Evolutionary conservation across 2,113 vertebrate genomes (phyloP).

Genomic region (Odobenus rosmarus): DNA sequence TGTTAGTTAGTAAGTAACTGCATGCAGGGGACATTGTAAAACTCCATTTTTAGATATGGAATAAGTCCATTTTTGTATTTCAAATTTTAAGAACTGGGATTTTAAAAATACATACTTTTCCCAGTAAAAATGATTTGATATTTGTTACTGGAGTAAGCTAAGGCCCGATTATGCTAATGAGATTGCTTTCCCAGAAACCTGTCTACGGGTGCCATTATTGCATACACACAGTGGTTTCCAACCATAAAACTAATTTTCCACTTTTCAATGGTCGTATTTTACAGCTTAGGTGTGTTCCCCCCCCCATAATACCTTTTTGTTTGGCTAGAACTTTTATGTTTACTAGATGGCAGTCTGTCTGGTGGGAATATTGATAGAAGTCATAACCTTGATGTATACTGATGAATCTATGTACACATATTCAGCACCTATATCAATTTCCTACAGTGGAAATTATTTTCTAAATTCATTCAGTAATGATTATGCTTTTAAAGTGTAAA

Average conservation of each 20-base stretch:
- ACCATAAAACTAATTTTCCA: background rate
- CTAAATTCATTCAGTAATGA: background rate
- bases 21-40: background rate
- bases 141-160: background rate
- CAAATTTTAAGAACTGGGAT: background rate
- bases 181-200: background rate
- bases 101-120: background rate
- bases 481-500: background rate
- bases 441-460: background rate
- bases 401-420: background rate
- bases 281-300: background rate
- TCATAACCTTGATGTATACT: background rate
- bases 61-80: background rate
- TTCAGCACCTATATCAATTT: background rate
- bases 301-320: background rate
- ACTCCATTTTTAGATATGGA: background rate
- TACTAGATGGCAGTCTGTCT: background rate
- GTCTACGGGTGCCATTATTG: background rate
- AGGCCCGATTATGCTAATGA: background rate
- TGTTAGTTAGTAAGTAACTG: background rate
- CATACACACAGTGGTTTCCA: background rate
- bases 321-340: background rate
- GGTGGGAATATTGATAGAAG: background rate
- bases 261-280: background rate
- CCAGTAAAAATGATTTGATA: background rate